Base-by-base conservation (phyloP, 1,140 invertebrate genomes). In the Elymnias hypermnestra region DNA sequence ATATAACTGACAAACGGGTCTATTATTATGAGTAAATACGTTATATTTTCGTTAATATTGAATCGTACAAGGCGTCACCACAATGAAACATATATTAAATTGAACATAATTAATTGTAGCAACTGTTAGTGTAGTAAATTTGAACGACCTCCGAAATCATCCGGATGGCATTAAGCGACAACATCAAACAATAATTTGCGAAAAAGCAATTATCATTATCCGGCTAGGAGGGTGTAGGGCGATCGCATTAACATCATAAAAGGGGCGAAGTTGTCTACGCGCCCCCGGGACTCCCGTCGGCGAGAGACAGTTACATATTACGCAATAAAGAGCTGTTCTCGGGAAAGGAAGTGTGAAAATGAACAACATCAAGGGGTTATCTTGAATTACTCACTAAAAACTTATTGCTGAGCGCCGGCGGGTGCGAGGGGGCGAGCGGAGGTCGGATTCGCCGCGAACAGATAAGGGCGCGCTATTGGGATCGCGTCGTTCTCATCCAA, bases 331-430 rank as follows among this genome's bases (percentile, higher is more conserved):
- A 82, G 72, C 82, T 83, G 81, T 84, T 84, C 81, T 84, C 81
- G 81, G 76, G 74, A 76, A 83, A 84, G 81, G 78, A 84, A 84
- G 81, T 84, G 81, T 84, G 81, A 84, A 84, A 84, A 84, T 84
- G 81, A 84, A 81, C 78, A 83, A 83, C 78, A 82, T 82, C 74
- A 84, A 84, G 81, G 81, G 81, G 78, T 83, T 84, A 84, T 84
- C 81, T 84, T 81, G 76, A 83, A 84, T 84, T 83, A 83, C 81
- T 84, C 81, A 83, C 81, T 84, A 84, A 84, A 84, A 84, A 84
- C 76, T 84, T 84, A 84, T 84, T 79, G 81, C 64, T 45, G 57
- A 65, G 68, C 47, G 55, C 60, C 41, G 49, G 39, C 52, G 56
- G 59, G 64, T 31, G 54, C 42, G 57, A 22, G 49, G 45, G 42